phyloP scores from a whole-genome alignment of 2,797 vertebrate genomes.

The Oreortyx pictus region DNA sequence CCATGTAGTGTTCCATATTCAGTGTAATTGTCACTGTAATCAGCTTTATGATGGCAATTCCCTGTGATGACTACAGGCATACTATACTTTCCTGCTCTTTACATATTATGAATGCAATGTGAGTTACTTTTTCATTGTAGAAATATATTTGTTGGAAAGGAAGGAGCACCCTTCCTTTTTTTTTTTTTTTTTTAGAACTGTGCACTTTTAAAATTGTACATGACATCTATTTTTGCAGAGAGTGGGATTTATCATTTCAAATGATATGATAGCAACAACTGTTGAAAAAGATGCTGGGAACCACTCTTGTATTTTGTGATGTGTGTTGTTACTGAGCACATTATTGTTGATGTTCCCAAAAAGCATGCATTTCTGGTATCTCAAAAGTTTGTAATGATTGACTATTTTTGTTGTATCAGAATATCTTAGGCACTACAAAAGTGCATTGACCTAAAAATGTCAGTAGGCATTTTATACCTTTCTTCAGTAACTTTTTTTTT shows the following conservation, averaged over 20 bases:
- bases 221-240: not conserved
- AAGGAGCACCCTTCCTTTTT: not conserved
- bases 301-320: not conserved
- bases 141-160: not conserved
- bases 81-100: not conserved
- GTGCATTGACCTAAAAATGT: constrained; percentile 58
- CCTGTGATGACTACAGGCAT: not conserved
- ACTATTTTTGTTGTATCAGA: constrained; percentile 17
- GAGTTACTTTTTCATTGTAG: constrained; percentile 8
- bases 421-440: not conserved
- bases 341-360: not conserved
- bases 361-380: not conserved
- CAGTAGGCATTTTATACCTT: not conserved
- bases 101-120: not conserved
- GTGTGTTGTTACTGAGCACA: not conserved
- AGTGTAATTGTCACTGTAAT: constrained; percentile 40
- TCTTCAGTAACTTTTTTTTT: not conserved
- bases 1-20: constrained; percentile 9
- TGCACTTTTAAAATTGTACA: not conserved
- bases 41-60: constrained; percentile 39
- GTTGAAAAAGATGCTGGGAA: not conserved
- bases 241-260: not conserved
- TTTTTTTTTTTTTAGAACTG: not conserved
- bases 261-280: not conserved
- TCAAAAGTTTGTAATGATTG: not conserved